Evolutionary conservation across 2,888 invertebrate genomes (phyloP), one percentile per base, ranked within the genome.

Genomic region (Pherbina coryleti): DNA sequence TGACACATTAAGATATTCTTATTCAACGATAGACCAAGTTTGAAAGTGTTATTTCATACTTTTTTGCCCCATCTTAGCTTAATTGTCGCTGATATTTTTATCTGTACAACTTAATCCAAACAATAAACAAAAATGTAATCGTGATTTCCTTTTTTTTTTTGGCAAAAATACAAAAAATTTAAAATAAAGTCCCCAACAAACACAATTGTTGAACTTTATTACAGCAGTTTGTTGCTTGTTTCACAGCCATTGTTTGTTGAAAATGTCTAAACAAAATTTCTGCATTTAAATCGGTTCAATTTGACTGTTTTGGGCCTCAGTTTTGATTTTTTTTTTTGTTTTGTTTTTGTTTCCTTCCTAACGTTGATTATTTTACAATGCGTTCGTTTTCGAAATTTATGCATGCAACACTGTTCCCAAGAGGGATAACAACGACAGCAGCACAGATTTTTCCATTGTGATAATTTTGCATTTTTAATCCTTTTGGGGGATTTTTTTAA

Each of bases 361-460:
- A 19, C 49, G 34, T 55, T 37, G 22, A 7, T 53, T 71, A 5
- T 74, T 57, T 62, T 75, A 66, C 31, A 78, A 49, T 79, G 69
- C 70, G 67, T 78, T 78, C 70, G 67, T 78, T 78, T n/a, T 78
- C 77, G 78, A 57, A 81, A 73, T 72, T 72, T 79, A 70, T 81
- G 64, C 71, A 71, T 34, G 66, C 53, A 77, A 71, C 76, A 72
- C 66, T 53, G 34, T 51, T 66, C 37, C 53, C 25, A 64, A 51
- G 60, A 75, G 77, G 70, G 62, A 71, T 78, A 72, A 19, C 57
- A 72, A 60, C 22, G 55, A 55, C 28, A 62, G 81, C 80, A 80
- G 81, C 80, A 80, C 84, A 85, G 84, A 85, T 85, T 85, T 82
- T 84, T 83, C 82, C 76, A 84, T 84, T 84, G 84, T 82, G 85